Base-by-base conservation (phyloP, 2,113 vertebrate species). In the Myxocyprinus asiaticus region DNA sequence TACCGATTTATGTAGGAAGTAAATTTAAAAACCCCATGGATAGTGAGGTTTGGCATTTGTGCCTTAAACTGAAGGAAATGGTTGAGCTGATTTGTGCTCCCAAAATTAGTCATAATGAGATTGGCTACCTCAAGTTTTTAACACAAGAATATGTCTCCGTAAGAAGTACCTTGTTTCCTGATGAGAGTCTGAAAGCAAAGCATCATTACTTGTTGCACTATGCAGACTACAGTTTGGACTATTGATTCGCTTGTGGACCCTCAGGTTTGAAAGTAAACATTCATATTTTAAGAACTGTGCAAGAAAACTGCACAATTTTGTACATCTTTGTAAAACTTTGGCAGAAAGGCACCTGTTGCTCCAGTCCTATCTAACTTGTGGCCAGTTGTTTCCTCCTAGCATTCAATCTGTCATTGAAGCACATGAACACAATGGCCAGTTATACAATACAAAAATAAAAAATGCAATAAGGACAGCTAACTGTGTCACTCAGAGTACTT, bases 91-190 rank as follows among this genome's bases (percentile, higher is more conserved):
- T 43, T 12, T 64, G 62, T 43, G 22, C 33, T 6, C 11, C 22
- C 9, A 43, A 43, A 64, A 64, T 64, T 3, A 64, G 6, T 64
- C 33, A 62, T 22, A 7, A 43, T 64, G 33, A 64, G 22, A 64
- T 43, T 42, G 62, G 11, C 62, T 64, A 64, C 62, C 62, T 14
- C 62, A 43, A 43, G 62, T 43, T 64, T 12, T 64, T 64, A 64
- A 12, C 22, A 12, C 62, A 64, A 12, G 9, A 43, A 43, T 62
- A 4, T 17, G 15, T 59, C 5, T 59, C n/a, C 7, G 47, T 48
- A 8, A 48, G 47, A 48, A 44, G 42, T 22, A 9, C 17, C 7
- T 61, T 61, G 59, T 61, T 61, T 61, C 59, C 59, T 33, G 7
- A 4, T 61, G 6, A 61, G 17, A 22, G 47, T 48, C 47, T 48